Percentiles rank a stretch among this genome's conserved stretches.
phyloP scores from a whole-genome alignment of 2,888 invertebrate species.

The Podabrus alpinus region DNA sequence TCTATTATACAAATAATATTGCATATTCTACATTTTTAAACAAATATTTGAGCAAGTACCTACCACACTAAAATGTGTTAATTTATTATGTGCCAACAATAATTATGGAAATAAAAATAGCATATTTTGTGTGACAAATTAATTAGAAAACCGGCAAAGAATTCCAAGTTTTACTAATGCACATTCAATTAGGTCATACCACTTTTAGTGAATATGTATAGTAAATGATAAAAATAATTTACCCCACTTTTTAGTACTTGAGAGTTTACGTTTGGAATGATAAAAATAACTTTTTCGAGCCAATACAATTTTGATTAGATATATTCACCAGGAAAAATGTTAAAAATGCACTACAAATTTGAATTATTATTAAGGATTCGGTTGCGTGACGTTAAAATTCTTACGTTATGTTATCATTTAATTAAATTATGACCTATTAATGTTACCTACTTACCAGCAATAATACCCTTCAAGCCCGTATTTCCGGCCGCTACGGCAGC shows the following conservation, averaged over 20 bases:
- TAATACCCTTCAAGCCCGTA: slow-evolving; percentile 86
- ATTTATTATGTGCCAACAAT: neutral
- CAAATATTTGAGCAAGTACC: neutral
- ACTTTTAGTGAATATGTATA: neutral
- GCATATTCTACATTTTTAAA: neutral
- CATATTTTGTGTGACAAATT: neutral
- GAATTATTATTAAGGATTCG: neutral
- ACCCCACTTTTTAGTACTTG: neutral
- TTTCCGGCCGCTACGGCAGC: slow-evolving; percentile 71
- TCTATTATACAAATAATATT: neutral
- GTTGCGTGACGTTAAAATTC: neutral
- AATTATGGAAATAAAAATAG: neutral
- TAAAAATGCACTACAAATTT: neutral
- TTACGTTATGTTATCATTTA: neutral
- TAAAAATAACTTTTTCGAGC: neutral
- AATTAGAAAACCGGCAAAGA: neutral
- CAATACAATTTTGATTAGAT: neutral
- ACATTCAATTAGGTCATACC: neutral
- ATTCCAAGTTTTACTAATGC: neutral
- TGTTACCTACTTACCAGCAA: slow-evolving; percentile 64
- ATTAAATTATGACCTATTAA: neutral
- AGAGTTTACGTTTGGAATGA: neutral
- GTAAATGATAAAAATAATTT: neutral
- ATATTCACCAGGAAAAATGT: neutral
- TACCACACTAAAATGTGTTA: neutral